Percentiles rank a stretch among this genome's conserved stretches.
Evolutionary conservation across 2,113 vertebrate species (phyloP).

Genomic region (Porphyrio hochstetteri): DNA sequence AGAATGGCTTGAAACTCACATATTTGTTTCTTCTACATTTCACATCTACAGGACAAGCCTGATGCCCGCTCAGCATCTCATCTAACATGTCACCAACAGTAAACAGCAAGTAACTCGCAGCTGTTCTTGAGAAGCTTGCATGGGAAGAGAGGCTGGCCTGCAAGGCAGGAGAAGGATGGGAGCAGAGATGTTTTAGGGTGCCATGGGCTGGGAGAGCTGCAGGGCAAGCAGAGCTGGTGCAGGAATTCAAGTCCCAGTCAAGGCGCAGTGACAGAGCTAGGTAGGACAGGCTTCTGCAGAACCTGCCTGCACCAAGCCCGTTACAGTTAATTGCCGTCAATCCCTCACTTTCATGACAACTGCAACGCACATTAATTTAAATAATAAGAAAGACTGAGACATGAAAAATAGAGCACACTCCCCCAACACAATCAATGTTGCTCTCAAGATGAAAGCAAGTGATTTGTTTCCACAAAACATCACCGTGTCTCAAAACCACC

Average conservation of each 20-base stretch:
- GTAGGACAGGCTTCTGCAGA: not conserved
- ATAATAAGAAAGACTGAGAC: slow-evolving; percentile 63
- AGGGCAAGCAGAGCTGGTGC: not conserved
- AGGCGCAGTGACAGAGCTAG: not conserved
- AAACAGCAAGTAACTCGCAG: not conserved
- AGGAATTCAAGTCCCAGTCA: not conserved
- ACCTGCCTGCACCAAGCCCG: not conserved
- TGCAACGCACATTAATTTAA: slow-evolving; percentile 66
- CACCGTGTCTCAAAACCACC: not conserved
- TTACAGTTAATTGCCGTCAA: slow-evolving; percentile 48
- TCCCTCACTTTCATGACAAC: slow-evolving; percentile 59
- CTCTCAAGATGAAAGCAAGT: slow-evolving; percentile 59
- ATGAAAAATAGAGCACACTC: slow-evolving; percentile 56
- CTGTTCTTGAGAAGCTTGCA: not conserved
- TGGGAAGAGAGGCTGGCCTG: not conserved
- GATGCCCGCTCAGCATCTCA: not conserved
- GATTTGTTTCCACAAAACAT: slow-evolving; percentile 64
- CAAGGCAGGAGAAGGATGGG: not conserved
- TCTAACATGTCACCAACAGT: not conserved
- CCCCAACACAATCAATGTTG: slow-evolving; percentile 53
- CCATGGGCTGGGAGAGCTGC: not conserved
- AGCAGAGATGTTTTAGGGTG: not conserved
- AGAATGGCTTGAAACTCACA: not conserved
- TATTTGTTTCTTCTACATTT: not conserved
- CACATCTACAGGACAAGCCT: not conserved